Evolutionary conservation across 2,113 vertebrate species (phyloP).

Genomic region (Pyxicephalus adspersus): DNA sequence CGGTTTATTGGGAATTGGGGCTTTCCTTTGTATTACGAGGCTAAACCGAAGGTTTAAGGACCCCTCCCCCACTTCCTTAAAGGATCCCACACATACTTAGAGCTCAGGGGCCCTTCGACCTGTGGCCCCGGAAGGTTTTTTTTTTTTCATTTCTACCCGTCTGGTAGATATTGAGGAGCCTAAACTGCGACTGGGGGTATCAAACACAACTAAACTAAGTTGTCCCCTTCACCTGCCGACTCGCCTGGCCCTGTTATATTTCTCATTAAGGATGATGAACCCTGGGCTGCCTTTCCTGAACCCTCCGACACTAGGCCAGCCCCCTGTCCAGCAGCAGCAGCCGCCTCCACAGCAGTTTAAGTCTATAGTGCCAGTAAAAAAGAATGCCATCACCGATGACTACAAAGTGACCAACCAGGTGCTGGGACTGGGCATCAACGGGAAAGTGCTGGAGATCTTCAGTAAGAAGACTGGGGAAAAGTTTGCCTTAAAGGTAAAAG

Average conservation of each 20-base stretch:
- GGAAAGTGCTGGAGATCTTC: constrained; percentile 91
- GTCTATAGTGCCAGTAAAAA: constrained; percentile 84
- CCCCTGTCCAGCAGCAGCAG: constrained; percentile 66
- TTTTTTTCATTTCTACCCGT: background rate
- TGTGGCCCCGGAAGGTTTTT: background rate
- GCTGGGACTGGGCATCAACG: constrained; percentile 93
- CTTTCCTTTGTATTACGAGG: background rate
- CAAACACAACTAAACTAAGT: background rate
- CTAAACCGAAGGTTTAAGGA: constrained; percentile 3
- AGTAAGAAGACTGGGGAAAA: constrained; percentile 87
- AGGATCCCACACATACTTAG: background rate
- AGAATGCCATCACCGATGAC: constrained; percentile 91
- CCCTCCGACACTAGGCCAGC: constrained; percentile 66
- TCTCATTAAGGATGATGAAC: constrained; percentile 30
- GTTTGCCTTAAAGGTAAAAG: constrained; percentile 88
- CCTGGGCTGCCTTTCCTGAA: constrained; percentile 37
- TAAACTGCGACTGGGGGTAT: too few relatives aligned
- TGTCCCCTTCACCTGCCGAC: background rate
- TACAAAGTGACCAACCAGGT: constrained; percentile 96
- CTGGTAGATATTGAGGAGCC: background rate
- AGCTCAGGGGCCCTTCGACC: background rate
- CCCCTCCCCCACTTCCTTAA: constrained; percentile 59
- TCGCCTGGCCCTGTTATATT: background rate
- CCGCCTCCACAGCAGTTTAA: constrained; percentile 77
- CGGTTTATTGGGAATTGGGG: background rate